Conservation (phyloP, 2,113 vertebrate genomes). For the Haemorhous mexicanus region DNA sequence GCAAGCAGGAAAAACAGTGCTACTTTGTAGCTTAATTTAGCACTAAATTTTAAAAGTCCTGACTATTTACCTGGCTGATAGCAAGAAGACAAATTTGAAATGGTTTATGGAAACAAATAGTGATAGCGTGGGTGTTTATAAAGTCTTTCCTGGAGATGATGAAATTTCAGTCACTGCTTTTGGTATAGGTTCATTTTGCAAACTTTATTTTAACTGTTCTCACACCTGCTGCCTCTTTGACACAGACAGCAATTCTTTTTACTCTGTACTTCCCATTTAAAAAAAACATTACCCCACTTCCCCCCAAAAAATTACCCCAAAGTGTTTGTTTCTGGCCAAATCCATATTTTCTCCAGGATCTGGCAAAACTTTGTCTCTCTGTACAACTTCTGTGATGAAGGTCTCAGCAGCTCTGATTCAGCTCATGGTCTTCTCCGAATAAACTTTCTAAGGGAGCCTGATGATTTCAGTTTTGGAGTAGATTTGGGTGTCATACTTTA, state of each 20-base stretch:
- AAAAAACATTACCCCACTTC: not conserved
- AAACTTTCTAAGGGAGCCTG: not conserved
- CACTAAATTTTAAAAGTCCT: not conserved
- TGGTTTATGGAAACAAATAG: not conserved
- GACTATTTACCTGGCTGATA: not conserved
- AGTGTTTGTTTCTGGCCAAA: not conserved
- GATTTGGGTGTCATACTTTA: not conserved
- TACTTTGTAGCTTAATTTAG: not conserved
- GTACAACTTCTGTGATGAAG: not conserved
- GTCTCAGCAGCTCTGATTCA: not conserved
- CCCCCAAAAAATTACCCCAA: accelerated
- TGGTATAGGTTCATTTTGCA: not conserved
- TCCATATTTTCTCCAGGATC: not conserved
- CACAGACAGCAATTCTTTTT: not conserved
- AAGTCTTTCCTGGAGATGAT: not conserved
- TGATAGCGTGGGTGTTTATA: not conserved
- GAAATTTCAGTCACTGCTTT: not conserved
- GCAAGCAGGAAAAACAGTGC: not conserved
- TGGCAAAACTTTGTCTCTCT: not conserved
- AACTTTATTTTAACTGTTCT: not conserved
- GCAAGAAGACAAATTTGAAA: not conserved
- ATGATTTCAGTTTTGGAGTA: not conserved
- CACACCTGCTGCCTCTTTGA: not conserved
- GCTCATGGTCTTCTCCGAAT: not conserved
- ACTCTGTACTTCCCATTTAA: not conserved